A percentile compares a stretch with the other conserved stretches of the same genome.
phyloP scores from a whole-genome alignment of 2,888 invertebrate species.

The Philereme transversata region DNA sequence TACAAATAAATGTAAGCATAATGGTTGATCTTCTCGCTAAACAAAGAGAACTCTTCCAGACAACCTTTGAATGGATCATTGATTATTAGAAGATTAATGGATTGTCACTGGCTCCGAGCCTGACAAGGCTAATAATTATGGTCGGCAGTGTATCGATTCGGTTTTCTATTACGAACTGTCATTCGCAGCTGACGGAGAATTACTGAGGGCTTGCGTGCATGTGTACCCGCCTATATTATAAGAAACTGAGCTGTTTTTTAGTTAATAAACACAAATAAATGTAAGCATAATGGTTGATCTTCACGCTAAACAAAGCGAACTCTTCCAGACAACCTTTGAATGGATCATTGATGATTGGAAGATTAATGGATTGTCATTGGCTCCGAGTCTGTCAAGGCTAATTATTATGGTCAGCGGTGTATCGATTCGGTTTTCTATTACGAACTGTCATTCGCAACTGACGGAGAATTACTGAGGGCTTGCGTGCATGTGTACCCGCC shows the following conservation, averaged over 20 bases:
- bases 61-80: no score
- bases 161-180: conserved; percentile 58
- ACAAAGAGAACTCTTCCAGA: no score
- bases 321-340: no score
- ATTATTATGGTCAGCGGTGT: conserved; percentile 26
- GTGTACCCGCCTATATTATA: conserved; percentile 17
- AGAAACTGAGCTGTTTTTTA: no score
- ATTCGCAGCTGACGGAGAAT: conserved; percentile 52
- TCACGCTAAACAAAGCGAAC: no score
- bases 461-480: conserved; percentile 35
- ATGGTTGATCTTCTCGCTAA: no score
- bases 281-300: no score
- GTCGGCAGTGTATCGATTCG: conserved; percentile 46
- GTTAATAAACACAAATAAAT: no score
- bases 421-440: conserved; percentile 59
- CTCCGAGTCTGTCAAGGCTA: neutral
- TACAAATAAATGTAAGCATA: no score
- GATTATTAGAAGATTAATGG: no score
- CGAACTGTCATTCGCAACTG: conserved; percentile 57
- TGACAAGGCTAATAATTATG: neutral
- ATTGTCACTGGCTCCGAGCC: neutral
- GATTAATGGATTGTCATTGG: no score
- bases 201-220: conserved; percentile 13
- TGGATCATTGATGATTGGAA: no score
- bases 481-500: conserved; percentile 19